Evolutionary conservation across 2,888 invertebrate species (phyloP), one percentile per base, ranked within the genome.

Genomic region (Lepidochitona cinerea): DNA sequence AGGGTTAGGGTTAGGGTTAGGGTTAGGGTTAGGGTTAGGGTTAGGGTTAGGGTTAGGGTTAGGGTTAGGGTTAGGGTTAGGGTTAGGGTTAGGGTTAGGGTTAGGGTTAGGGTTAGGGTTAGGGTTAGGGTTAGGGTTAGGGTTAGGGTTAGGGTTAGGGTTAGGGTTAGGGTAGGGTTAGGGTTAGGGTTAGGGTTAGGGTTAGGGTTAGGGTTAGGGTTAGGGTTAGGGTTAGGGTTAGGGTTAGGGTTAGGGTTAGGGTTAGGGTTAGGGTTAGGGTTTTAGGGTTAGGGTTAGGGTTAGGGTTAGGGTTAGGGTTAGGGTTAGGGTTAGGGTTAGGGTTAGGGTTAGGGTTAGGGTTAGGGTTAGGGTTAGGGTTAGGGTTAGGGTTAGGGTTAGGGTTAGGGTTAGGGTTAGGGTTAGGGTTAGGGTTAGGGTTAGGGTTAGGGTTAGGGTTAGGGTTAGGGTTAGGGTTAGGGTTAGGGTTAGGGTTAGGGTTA

Each of bases 321-420:
- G 59, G 59, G 59, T 54, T 54, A 54, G 59, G 59, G 59, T 54
- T 54, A 12, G 76, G 79, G 74, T 75, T 73, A 74, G 73, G 77
- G 76, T 70, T 76, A 72, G 73, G 80, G 75, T 72, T 75, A 75
- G 76, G 78, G 75, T 78, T 78, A 71, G 79, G 80, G 76, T 79
- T 75, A 76, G 77, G 80, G 80, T 78, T 80, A 79, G 79, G 80
- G 80, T 76, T 79, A 77, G 77, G 80, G 77, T 80, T 80, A 79
- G 80, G 78, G 77, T 79, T 76, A 75, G 75, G 80, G 78, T 71
- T 78, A 72, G 75, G 77, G 77, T 73, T 69, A 72, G 75, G 76
- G 71, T 74, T 76, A 64, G 68, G n/a, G n/a, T n/a, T n/a, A n/a
- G n/a, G n/a, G n/a, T n/a, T n/a, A n/a, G n/a, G n/a, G n/a, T n/a